These are phyloP conservation scores for Bacillus rossius DNA, from an alignment of 1,140 invertebrate genomes.

Conservation along the genomic window DNA sequence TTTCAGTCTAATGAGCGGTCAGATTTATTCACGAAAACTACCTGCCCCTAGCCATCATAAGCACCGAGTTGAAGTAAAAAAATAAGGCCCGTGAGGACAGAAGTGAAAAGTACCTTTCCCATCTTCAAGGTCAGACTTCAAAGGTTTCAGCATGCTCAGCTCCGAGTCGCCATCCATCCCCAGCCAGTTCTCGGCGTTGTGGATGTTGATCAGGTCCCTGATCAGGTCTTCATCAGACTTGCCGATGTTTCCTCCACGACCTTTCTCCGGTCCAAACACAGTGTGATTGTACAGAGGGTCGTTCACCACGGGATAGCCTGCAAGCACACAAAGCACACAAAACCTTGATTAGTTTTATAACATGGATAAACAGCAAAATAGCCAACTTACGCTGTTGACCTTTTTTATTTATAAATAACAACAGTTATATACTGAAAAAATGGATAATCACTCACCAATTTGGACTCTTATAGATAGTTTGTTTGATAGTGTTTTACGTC, in stretches of 20 bases:
- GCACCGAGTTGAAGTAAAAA: too few species aligned
- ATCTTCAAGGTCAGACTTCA: slow-evolving; percentile 59
- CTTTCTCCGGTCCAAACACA: slow-evolving; percentile 86
- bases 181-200: slow-evolving; percentile 91
- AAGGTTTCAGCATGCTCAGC: slow-evolving; percentile 64
- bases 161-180: slow-evolving; percentile 87
- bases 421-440: not conserved
- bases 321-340: not conserved
- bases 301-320: slow-evolving; percentile 89
- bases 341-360: not conserved
- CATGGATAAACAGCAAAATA: not conserved
- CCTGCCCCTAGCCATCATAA: too few species aligned
- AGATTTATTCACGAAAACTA: too few species aligned
- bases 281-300: slow-evolving; percentile 94
- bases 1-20: too few species aligned
- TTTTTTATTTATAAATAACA: not conserved
- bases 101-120: not conserved
- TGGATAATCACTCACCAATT: too few species aligned
- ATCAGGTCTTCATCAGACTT: slow-evolving; percentile 90
- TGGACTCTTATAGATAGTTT: too few species aligned
- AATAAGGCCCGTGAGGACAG: too few species aligned
- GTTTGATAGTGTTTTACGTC: too few species aligned
- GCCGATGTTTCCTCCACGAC: slow-evolving; percentile 86
- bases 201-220: slow-evolving; percentile 80
- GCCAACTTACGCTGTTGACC: not conserved